Base-by-base conservation (phyloP, 1,140 invertebrate genomes). In the Brevipalpus yothersi region DNA sequence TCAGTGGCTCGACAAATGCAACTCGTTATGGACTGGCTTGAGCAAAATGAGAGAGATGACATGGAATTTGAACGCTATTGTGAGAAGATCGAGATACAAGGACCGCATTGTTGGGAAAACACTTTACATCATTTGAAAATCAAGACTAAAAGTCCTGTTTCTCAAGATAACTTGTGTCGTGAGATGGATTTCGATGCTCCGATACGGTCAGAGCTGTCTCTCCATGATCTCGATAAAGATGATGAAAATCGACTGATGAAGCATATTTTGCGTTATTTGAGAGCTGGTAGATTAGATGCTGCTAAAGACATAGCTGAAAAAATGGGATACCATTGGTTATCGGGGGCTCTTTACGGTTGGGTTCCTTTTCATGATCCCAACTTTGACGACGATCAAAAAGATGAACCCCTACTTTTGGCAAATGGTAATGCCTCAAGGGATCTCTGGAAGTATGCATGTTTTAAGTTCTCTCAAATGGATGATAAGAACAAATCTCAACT, bases 101-200 rank as follows among this genome's bases (percentile, higher is more conserved):
- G 59, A 23, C 60, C 61, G 2, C 15, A 21, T 56, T 54, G 31
- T 39, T 64, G 61, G 61, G 63, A 64, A 39, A 64, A 64, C 51
- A 64, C 63, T 19, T 23, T 64, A 23, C 63, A 64, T 56, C n/a
- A 13, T 31, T 9, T 62, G 3, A 60, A 60, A 53, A 59, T 23
- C 3, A 2, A 49, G 21, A 12, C 53, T 5, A 9, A 49, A 17
- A 61, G 23, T n/a, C 62, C 17, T 4, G 49, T 19, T 41, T 40
- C 19, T 11, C 56, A 53, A 45, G 17, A 51, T 13, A 11, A 63
- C 45, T 53, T 57, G 4, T 59, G 58, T 40, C 2, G 79, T 13
- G 77, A 79, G 63, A 72, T 95, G 65, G 90, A 97, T 73, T 90
- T 90, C n/a, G 91, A 96, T 80, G 89, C 89, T 41, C 82, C 85